These are phyloP conservation scores for Drosophila meridionalis DNA, from an alignment of 2,888 invertebrate genomes.

Conservation along the genomic window DNA sequence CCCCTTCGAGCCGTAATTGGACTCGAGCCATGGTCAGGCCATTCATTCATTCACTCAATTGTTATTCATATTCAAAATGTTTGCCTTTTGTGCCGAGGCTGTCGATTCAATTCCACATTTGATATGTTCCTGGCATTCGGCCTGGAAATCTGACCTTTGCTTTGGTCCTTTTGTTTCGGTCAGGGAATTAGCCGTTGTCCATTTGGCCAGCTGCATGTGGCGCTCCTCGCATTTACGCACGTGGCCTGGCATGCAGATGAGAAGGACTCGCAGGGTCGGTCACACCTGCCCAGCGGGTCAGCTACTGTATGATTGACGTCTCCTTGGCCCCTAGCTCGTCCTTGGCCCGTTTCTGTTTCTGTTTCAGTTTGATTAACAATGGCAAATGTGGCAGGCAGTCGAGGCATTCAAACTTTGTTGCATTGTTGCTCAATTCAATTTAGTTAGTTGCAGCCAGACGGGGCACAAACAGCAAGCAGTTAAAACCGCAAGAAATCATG, in stretches of 20 bases:
- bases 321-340: slow-evolving; percentile 5
- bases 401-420: slow-evolving; percentile 38
- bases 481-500: slow-evolving; percentile 51
- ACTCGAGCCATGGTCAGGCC: slow-evolving; percentile 40
- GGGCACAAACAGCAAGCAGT: neutral
- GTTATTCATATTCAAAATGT: slow-evolving; percentile 47
- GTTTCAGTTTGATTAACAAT: slow-evolving; percentile 35
- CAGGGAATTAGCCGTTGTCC: slow-evolving; percentile 64
- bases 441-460: slow-evolving; percentile 37
- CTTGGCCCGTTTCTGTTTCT: slow-evolving; percentile 14
- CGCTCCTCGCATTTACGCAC: slow-evolving; percentile 30
- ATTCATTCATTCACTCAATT: slow-evolving; percentile 5
- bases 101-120: slow-evolving; percentile 31
- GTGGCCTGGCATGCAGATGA: slow-evolving; percentile 53
- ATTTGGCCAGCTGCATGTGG: slow-evolving; percentile 54
- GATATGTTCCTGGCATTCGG: slow-evolving; percentile 27
- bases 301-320: slow-evolving; percentile 39
- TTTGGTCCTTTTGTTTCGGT: slow-evolving; percentile 47
- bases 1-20: slow-evolving; percentile 60
- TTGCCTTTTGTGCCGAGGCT: slow-evolving; percentile 25
- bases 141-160: slow-evolving; percentile 70
- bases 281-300: slow-evolving; percentile 22
- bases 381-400: slow-evolving; percentile 18
- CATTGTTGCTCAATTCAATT: slow-evolving; percentile 57
- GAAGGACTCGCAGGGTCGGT: slow-evolving; percentile 3